Percentiles rank a stretch among this genome's conserved stretches.
These are phyloP conservation scores for Drosophila kanapiae DNA, from an alignment of 1,140 invertebrate species.

Conservation along the genomic window DNA sequence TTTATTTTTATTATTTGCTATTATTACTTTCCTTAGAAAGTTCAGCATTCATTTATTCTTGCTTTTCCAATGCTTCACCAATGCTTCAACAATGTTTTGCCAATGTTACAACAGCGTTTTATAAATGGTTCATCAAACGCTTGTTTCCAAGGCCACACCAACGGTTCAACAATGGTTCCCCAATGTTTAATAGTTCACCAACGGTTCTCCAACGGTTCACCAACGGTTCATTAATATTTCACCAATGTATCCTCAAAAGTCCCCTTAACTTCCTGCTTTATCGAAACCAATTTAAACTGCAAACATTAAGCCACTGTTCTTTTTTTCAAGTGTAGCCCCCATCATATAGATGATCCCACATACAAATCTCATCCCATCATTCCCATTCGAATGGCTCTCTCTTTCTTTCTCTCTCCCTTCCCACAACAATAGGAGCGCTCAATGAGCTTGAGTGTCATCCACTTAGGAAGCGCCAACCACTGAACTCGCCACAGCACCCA, in stretches of 20 bases:
- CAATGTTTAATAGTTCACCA: not conserved
- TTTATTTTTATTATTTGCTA: too few species aligned
- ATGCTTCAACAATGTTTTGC: not conserved
- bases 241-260: not conserved
- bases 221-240: not conserved
- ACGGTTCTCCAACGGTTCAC: not conserved
- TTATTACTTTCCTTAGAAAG: not conserved
- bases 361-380: constrained; percentile 26
- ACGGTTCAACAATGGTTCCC: not conserved
- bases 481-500: constrained; percentile 67
- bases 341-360: constrained; percentile 15
- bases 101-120: not conserved
- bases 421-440: constrained; percentile 70
- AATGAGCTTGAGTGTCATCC: constrained; percentile 83
- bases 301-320: too few species aligned
- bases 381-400: constrained; percentile 32
- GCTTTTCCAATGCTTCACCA: not conserved
- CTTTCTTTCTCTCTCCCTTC: not conserved
- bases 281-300: not conserved
- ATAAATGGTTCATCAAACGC: too few species aligned
- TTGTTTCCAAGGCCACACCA: too few species aligned
- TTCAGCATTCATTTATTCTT: not conserved
- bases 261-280: not conserved
- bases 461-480: constrained; percentile 83
- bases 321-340: constrained; percentile 1